Conservation (phyloP, 2,888 invertebrate species). For the Amiota mariae region DNA sequence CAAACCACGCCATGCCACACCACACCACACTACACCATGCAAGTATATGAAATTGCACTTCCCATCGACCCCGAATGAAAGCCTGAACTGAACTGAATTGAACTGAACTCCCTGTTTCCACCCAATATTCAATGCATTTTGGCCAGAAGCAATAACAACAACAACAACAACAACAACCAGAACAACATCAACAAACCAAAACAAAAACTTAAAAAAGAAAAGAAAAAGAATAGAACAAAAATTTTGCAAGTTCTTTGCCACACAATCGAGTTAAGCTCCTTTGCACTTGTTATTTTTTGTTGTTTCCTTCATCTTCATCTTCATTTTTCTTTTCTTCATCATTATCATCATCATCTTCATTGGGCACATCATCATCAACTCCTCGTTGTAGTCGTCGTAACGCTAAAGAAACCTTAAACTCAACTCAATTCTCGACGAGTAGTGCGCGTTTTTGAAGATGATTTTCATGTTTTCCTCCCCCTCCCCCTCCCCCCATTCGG, state of each 20-base stretch:
- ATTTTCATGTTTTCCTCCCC: conserved; percentile 63
- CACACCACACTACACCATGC: conserved; percentile 44
- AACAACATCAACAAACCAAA: conserved; percentile 10
- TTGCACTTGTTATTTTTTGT: conserved; percentile 30
- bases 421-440: conserved; percentile 24
- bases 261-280: conserved; percentile 2
- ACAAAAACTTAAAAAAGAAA: neutral
- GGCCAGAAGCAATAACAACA: conserved; percentile 20
- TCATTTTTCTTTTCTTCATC: conserved; percentile 10
- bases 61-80: neutral
- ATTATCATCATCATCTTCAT: neutral
- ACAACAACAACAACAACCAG: neutral
- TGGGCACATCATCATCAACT: conserved; percentile 5
- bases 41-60: conserved; percentile 43
- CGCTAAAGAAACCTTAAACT: conserved; percentile 42
- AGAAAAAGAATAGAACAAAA: too few relatives aligned
- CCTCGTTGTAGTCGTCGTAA: neutral
- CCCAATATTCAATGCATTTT: conserved; percentile 38
- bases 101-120: conserved; percentile 43
- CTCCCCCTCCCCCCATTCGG: conserved; percentile 28
- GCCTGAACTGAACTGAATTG: conserved; percentile 23
- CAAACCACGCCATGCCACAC: conserved; percentile 12
- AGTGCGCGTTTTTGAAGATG: conserved; percentile 59
- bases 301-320: conserved; percentile 34
- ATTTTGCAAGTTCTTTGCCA: neutral